A percentile compares a stretch with the other conserved stretches of the same genome.
Evolutionary conservation across 2,888 invertebrate species (phyloP).

Genomic region (Dyspetes luteomarginatus): DNA sequence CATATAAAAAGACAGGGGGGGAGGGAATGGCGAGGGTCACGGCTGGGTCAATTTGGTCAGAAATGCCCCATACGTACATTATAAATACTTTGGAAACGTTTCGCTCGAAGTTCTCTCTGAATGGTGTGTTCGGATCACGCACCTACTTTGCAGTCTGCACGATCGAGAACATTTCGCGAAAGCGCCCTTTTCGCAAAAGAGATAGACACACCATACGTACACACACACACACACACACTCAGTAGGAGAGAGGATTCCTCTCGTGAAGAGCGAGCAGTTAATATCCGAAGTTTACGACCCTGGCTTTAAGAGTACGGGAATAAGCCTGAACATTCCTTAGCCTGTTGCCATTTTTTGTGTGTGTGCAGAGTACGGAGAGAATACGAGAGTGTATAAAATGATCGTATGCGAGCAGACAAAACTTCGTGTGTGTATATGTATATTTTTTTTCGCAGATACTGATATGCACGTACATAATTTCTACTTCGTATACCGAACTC

Average conservation of each 20-base stretch:
- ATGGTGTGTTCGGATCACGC: conserved; percentile 59
- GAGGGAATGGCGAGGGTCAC: no score
- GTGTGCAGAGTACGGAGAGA: neutral
- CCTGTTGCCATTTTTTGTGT: conserved; percentile 25
- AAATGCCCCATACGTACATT: neutral
- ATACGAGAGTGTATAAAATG: conserved; percentile 35
- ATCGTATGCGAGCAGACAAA: conserved; percentile 13
- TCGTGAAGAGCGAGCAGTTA: conserved; percentile 36
- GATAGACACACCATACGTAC: conserved; percentile 21
- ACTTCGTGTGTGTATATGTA: conserved; percentile 22
- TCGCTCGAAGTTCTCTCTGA: conserved; percentile 48
- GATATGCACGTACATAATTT: neutral
- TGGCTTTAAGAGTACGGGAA: conserved; percentile 3
- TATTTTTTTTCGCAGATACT: neutral
- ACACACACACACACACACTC: no score
- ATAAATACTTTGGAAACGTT: conserved; percentile 48
- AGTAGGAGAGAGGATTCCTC: conserved; percentile 39
- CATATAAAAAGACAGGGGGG: no score
- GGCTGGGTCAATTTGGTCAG: neutral
- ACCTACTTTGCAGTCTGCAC: conserved; percentile 61
- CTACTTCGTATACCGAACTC: neutral
- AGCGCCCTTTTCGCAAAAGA: conserved; percentile 49
- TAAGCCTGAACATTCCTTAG: conserved; percentile 47
- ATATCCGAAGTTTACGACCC: conserved; percentile 54
- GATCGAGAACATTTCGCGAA: conserved; percentile 53